Base-by-base conservation (phyloP, 2,113 vertebrate species). In the Chlorodrepanis virens region DNA sequence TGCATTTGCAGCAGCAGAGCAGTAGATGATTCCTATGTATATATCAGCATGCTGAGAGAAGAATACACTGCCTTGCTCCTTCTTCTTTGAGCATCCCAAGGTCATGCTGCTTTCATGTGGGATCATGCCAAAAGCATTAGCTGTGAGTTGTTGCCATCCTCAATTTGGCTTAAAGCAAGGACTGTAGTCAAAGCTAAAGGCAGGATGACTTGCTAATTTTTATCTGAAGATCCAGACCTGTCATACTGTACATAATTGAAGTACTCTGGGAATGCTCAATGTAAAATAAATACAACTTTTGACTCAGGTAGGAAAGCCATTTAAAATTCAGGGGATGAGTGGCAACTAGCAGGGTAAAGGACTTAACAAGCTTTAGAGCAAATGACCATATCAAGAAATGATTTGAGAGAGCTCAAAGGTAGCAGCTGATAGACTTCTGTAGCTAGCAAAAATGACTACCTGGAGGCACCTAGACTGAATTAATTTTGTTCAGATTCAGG, bases 401-500 rank as follows among this genome's bases (percentile, higher is more conserved):
- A 13, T 52, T 79, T 0, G 2, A 88, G 86, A 50, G 25, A 65
- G 5, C 11, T 65, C 27, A 67, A 35, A 79, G 24, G 11, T 10
- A 72, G 27, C 3, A 79, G 76, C 21, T 1, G 0, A 27, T 14
- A 57, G 40, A 57, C 92, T 83, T 87, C 40, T 76, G 42, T 21
- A 72, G 29, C 71, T 45, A 69, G 52, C 33, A 67, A 47, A 69
- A n/a, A 33, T 81, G 39, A 27, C 35, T 86, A 31, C 54, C 71
- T 47, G 29, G 21, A 81, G 76, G 64, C 83, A 47, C 23, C 56
- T 86, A 76, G 67, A 59, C 29, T 40, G 20, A 10, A 15, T 4
- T 80, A 45, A 35, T 67, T 59, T 77, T 93, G 20, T 86, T 84
- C 71, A 59, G 45, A 67, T 77, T 86, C 39, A 81, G 76, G 68